Evolutionary conservation across 2,888 invertebrate species (phyloP).

Genomic region (Muscina levida): DNA sequence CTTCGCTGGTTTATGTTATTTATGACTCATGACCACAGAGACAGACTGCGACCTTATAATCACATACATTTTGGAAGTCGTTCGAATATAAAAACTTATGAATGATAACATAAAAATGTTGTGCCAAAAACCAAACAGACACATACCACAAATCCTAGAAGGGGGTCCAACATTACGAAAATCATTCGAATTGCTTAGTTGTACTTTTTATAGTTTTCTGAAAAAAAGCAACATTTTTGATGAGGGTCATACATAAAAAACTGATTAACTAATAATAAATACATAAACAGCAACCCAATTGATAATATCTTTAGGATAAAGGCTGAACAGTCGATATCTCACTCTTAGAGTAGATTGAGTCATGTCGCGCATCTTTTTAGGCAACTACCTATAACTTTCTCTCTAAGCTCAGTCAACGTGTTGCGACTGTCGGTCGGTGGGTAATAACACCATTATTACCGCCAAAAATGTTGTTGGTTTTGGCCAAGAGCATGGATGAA

Average conservation of each 20-base stretch:
- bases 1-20: constrained; percentile 43
- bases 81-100: constrained; percentile 30
- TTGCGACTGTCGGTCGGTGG: constrained; percentile 5
- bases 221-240: constrained; percentile 41
- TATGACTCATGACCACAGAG: constrained; percentile 64
- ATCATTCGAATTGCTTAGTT: constrained; percentile 24
- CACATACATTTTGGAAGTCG: constrained; percentile 34
- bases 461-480: constrained; percentile 33
- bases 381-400: constrained; percentile 50
- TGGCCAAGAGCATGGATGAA: constrained; percentile 26
- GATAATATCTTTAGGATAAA: constrained; percentile 17
- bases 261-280: constrained; percentile 9
- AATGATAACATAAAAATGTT: constrained; percentile 9
- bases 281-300: constrained; percentile 18
- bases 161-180: constrained; percentile 26
- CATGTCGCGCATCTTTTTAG: constrained; percentile 39
- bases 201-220: constrained; percentile 12
- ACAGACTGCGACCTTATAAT: constrained; percentile 27
- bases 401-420: neutral
- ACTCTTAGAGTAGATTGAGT: constrained; percentile 47
- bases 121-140: constrained; percentile 1
- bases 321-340: constrained; percentile 7
- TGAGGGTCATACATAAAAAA: constrained; percentile 64
- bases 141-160: constrained; percentile 17
- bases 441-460: constrained; percentile 5